Percentiles rank a stretch among this genome's conserved stretches.
phyloP scores from a whole-genome alignment of 2,113 vertebrate genomes.

The Fregetta grallaria region DNA sequence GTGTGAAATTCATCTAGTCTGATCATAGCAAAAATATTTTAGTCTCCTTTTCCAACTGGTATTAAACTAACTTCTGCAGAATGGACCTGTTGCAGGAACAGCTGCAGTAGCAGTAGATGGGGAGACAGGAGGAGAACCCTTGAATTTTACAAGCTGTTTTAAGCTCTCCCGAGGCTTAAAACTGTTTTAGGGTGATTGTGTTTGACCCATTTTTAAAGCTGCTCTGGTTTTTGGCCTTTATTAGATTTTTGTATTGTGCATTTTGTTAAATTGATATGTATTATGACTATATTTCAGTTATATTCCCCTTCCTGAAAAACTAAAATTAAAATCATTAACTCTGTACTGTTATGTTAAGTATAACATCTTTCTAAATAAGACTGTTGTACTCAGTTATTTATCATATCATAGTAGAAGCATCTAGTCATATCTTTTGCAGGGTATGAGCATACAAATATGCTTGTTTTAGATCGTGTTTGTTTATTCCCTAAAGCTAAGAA shows the following conservation, averaged over 20 bases:
- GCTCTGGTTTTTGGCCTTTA: not conserved
- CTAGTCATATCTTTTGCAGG: not conserved
- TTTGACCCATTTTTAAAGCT: not conserved
- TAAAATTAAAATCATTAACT: not conserved
- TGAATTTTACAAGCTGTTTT: not conserved
- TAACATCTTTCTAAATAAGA: not conserved
- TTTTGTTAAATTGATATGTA: not conserved
- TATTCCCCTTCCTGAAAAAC: not conserved
- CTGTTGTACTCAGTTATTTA: not conserved
- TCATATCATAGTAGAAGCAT: not conserved
- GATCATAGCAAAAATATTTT: slow-evolving; percentile 38
- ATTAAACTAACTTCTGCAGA: slow-evolving; percentile 6
- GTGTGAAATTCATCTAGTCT: slow-evolving; percentile 51
- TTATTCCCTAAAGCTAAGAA: not conserved
- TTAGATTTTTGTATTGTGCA: not conserved
- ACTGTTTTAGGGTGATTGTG: not conserved
- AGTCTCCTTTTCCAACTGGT: slow-evolving; percentile 19
- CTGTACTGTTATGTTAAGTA: not conserved
- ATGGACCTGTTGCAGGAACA: not conserved
- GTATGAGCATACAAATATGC: not conserved
- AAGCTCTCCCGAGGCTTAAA: not conserved
- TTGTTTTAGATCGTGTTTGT: not conserved
- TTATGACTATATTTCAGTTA: not conserved
- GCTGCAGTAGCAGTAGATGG: not conserved
- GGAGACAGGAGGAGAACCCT: not conserved